Evolutionary conservation across 2,888 invertebrate species (phyloP), one percentile per base, ranked within the genome.

Genomic region (Rhopalosiphum nymphaeae): DNA sequence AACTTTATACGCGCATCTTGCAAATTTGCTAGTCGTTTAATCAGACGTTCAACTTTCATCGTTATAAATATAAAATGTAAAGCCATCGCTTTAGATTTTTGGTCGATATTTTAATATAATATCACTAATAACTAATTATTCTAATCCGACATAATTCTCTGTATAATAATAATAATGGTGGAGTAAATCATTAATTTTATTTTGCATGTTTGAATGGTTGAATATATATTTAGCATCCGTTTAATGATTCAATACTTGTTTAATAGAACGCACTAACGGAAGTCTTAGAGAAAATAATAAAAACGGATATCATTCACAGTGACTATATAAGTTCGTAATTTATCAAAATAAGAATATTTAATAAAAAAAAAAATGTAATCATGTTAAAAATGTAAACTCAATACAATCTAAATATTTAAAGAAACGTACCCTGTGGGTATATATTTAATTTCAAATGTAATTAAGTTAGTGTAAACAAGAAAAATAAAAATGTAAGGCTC

Each of bases 1-100:
- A 89, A 90, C 90, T 90, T 89, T 67, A 36, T 67, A 21, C 90
- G n/a, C 46, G n/a, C 10, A 88, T 25, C 78, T 78, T 78, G 78
- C 36, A 16, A 78, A 78, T 78, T 78, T 78, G 86, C 44, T 29
- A n/a, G 86, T 46, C 86, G 86, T 44, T 86, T 86, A 86, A 86
- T 89, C 42, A 53, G 49, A 10, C 88, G 53, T 88, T 88, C 49
- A 87, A 87, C 49, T 49, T 87, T 53, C 36, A 78, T 78, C 78
- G 16, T n/a, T 29, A 16, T 78, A 36, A 78, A 78, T 36, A 78
- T 36, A 78, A 36, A 78, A 78, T 78, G 21, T 36, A 78, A 78
- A 78, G 36, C 21, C 21, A 78, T 78, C 3, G 36, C 78, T 78
- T 36, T 36, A n/a, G n/a, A 13, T 67, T 67, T 67, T 11, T 13